Conservation (phyloP, 64 coral and sea anemone species). For the Anthopleura sola region DNA sequence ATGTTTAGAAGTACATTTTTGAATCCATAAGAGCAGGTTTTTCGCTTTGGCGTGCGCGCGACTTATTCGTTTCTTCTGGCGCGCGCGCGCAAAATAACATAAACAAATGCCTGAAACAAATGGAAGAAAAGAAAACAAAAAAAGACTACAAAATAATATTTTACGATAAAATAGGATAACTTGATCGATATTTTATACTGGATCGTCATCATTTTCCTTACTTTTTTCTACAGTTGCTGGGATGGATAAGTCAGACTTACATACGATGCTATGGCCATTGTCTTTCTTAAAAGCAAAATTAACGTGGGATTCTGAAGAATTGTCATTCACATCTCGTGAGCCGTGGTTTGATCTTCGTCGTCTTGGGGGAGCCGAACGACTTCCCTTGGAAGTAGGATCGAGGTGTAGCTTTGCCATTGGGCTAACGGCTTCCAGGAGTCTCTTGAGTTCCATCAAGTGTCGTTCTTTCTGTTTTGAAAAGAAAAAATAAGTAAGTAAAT, state of each 20-base stretch:
- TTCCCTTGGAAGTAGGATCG: neutral
- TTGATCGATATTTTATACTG: neutral
- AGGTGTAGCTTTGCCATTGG: constrained; percentile 25
- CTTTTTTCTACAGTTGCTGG: neutral
- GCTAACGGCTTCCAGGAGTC: constrained; percentile 37
- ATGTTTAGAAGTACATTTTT: neutral
- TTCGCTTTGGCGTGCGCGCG: neutral
- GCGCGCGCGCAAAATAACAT: neutral
- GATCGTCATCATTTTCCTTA: neutral
- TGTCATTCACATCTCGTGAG: neutral
- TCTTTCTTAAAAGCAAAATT: constrained; percentile 16
- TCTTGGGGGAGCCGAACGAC: constrained; percentile 15
- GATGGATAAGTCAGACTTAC: neutral
- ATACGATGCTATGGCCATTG: neutral
- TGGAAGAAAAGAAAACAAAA: neutral
- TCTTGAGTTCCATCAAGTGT: constrained; percentile 77
- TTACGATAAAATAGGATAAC: neutral
- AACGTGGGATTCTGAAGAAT: neutral
- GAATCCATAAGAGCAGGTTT: no score
- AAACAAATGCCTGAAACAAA: neutral
- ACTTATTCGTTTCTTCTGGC: neutral
- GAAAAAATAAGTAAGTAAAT: neutral
- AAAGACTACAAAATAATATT: neutral
- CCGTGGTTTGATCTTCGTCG: constrained; percentile 2
- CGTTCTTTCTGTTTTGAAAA: constrained; percentile 43